Base-by-base conservation (phyloP, 2,113 vertebrate species). In the Eurystomus gularis region DNA sequence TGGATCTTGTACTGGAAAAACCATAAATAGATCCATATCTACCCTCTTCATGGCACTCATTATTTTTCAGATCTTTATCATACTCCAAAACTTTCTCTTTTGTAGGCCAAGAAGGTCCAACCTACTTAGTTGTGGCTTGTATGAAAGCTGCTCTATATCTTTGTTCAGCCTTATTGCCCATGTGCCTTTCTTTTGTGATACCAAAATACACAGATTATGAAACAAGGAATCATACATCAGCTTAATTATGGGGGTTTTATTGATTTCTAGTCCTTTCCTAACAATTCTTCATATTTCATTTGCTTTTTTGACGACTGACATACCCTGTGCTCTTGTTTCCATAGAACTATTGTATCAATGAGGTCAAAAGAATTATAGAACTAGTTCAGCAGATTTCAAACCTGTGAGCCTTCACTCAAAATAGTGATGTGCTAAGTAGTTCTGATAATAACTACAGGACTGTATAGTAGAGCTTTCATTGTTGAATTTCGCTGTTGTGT, bases 301-400 rank as follows among this genome's bases (percentile, higher is more conserved):
- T 70, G 37, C 1, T 21, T 70, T 87, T 68, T 90, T 72, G 23
- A 77, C 14, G 11, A 54, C 52, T 77, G 40, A 21, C 18, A 61
- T 7, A 35, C 13, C 29, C 39, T 64, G 48, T 88, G 16, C 21
- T 70, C 25, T 31, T 57, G 2, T 70, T 87, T 93, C 20, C 11
- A 11, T 24, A 73, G 15, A 81, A 75, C 13, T 62, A 66, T 23
- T 42, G 6, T 62, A 62, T 51, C 7, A 31, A 42, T 92, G 62
- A 96, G 10, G 19, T 96, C 93, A 95, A 92, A 96, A 91, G 71
- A 96, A 92, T 37, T 48, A 76, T 1, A 93, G 52, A 71, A 62
- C 14, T 65, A 66, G 26, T 64, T 90, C 77, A 75, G 40, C 57
- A 52, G 51, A 80, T 83, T 90, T 96, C 96, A 90, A 90, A 94